Base-by-base conservation (phyloP, 2,113 vertebrate species). In the Leucopsar rothschildi region DNA sequence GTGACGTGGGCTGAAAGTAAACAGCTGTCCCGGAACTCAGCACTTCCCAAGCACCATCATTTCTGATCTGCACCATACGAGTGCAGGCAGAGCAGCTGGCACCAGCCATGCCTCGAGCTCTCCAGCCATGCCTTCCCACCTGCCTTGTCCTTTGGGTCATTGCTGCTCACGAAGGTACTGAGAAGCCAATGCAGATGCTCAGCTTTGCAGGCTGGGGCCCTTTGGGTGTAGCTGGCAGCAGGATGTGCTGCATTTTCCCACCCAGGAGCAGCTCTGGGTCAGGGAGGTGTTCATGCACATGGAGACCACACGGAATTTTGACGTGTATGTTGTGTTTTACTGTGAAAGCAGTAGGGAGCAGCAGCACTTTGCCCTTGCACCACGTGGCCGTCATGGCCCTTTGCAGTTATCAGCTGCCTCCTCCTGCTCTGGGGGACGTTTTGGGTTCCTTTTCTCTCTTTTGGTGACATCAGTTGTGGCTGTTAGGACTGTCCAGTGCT, bases 291-390 rank as follows among this genome's bases (percentile, higher is more conserved):
- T 44, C 23, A 0, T 1, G 7, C 15, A 9, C 2, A 0, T 2
- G 3, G 17, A 10, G 40, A 40, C 3, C 29, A 3, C 2, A 0
- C 3, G 33, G 10, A 39, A 70, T 47, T 29, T 31, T 7, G 22
- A 6, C 0, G 0, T 33, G 1, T 2, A 0, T 1, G 2, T 24
- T 25, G 37, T 3, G 6, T 35, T 66, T 49, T 25, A 2, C 11
- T 27, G 17, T 27, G 49, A 21, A 55, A 53, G 39, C 16, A 49
- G 37, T 33, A 15, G 33, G 5, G 33, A 17, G 11, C 35, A 80
- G 57, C 65, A 56, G 73, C 57, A 23, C 14, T 49, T n/a, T 65
- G 40, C 25, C 29, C 7, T 33, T 13, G 45, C 40, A 17, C 8
- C 31, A 3, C 1, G 2, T 1, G 10, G 49, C 83, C 31, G 82